These are phyloP conservation scores for Callaeas wilsoni DNA, from an alignment of 2,113 vertebrate genomes.

Conservation along the genomic window DNA sequence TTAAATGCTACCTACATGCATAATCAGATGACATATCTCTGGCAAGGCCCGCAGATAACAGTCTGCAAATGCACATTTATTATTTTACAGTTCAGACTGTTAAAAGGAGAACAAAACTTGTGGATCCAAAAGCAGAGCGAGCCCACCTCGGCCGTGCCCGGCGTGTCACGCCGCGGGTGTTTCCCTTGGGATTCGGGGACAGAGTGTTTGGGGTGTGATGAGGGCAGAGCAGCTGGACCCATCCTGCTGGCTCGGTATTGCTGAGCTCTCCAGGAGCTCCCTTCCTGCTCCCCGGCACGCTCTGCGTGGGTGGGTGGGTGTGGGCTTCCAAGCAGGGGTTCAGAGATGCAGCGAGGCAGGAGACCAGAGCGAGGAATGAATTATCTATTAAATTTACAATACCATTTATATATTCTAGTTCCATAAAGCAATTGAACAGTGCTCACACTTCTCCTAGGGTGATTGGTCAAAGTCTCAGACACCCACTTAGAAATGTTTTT, in stretches of 20 bases:
- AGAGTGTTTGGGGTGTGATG: not conserved
- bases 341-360: too few species aligned
- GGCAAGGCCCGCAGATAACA: slow-evolving; percentile 23
- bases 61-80: slow-evolving; percentile 1
- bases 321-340: too few species aligned
- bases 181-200: not conserved
- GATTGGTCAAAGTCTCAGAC: too few species aligned
- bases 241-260: not conserved
- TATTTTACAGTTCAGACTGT: not conserved
- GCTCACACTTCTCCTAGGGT: too few species aligned
- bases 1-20: slow-evolving; percentile 49
- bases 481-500: too few species aligned
- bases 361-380: too few species aligned
- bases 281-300: not conserved
- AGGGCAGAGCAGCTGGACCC: not conserved
- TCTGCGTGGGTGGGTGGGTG: too few species aligned
- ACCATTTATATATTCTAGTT: too few species aligned
- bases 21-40: slow-evolving; percentile 2
- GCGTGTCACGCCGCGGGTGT: rapidly evolving
- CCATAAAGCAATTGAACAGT: too few species aligned
- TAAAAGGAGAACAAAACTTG: not conserved
- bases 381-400: too few species aligned
- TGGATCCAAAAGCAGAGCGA: not conserved
- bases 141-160: not conserved
- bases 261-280: not conserved